Evolutionary conservation across 2,888 invertebrate genomes (phyloP).

Genomic region (Drosophila limbata): DNA sequence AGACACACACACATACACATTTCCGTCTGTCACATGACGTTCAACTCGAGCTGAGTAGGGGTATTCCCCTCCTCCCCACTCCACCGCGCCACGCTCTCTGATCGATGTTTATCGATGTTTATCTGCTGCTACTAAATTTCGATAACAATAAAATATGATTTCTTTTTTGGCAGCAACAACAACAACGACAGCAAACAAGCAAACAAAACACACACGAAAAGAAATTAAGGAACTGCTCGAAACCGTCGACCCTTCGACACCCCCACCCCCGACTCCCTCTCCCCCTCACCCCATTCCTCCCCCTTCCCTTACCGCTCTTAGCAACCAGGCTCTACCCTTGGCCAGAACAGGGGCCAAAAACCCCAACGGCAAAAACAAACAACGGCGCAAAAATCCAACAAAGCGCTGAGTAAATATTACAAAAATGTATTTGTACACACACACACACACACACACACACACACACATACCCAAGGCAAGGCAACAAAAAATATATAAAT

Average conservation of each 20-base stretch:
- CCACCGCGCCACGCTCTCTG: background rate
- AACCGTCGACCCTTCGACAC: conserved; percentile 7
- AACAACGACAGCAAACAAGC: conserved; percentile 37
- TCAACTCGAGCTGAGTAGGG: background rate
- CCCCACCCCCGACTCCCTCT: too few species aligned
- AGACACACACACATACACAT: conserved; percentile 1
- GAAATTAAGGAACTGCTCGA: conserved; percentile 74
- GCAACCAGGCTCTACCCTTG: background rate
- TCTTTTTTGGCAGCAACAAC: conserved; percentile 49
- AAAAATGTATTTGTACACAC: conserved; percentile 68
- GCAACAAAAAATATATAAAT: conserved; percentile 50
- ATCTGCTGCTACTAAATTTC: conserved; percentile 70
- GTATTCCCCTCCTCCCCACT: background rate
- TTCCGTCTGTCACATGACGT: conserved; percentile 16
- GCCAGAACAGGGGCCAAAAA: conserved; percentile 27
- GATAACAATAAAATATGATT: conserved; percentile 81
- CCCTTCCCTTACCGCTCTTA: background rate
- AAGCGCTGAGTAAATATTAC: conserved; percentile 77
- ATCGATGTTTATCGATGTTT: conserved; percentile 57
- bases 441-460: conserved; percentile 21
- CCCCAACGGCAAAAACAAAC: conserved; percentile 63
- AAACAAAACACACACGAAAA: conserved; percentile 62
- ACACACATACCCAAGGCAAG: conserved; percentile 25
- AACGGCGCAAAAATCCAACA: conserved; percentile 62
- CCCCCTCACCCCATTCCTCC: too few species aligned